Conservation (phyloP, 2,113 vertebrate genomes). For the Anarhynchus alexandrinus region DNA sequence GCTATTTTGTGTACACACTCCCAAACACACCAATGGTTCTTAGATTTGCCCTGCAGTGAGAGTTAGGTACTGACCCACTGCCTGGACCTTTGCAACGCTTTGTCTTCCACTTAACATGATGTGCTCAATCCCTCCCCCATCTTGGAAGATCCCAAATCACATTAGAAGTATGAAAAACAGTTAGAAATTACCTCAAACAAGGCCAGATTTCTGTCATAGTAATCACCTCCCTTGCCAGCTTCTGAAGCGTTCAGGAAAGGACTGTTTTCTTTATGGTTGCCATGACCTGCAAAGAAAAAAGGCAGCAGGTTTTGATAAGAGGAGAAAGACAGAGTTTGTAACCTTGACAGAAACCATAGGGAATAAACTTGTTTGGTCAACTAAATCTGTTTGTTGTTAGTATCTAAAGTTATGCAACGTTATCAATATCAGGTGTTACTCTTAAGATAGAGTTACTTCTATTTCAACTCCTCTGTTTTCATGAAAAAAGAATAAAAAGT, state of each 20-base stretch:
- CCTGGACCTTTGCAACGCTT: not conserved
- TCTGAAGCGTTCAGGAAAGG: constrained; percentile 88
- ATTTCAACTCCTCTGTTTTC: not conserved
- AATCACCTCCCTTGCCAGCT: constrained; percentile 84
- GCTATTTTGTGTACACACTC: not conserved
- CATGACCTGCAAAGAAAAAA: constrained; percentile 78
- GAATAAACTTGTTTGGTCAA: not conserved
- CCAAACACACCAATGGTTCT: not conserved
- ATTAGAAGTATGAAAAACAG: not conserved
- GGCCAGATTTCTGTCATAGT: constrained; percentile 94
- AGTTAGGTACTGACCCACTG: not conserved
- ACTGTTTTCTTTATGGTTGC: constrained; percentile 91
- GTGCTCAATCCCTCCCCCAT: not conserved
- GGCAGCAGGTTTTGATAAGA: not conserved
- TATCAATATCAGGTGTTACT: not conserved
- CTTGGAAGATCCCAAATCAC: not conserved
- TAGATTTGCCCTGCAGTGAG: not conserved
- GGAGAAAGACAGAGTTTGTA: not conserved
- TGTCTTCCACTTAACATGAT: not conserved
- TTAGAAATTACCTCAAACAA: constrained; percentile 89
- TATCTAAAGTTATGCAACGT: not conserved
- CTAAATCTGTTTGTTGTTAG: not conserved
- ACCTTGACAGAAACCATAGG: not conserved
- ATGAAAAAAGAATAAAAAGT: not conserved
- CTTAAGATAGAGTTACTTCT: not conserved